Percentiles rank a stretch among this genome's conserved stretches.
Evolutionary conservation across 2,797 vertebrate genomes (phyloP).

Genomic region (Galaxias olidus): DNA sequence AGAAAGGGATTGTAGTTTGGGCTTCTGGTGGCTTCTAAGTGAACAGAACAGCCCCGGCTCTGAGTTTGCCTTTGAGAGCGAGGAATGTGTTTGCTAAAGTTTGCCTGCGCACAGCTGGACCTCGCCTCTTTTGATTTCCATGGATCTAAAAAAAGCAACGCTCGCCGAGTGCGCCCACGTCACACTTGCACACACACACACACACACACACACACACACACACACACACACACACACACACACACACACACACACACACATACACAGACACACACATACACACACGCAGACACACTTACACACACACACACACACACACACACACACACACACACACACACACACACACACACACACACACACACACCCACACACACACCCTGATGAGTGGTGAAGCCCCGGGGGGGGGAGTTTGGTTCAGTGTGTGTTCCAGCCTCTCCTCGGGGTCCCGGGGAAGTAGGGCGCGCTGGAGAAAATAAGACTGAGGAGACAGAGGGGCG

Average conservation of each 20-base stretch:
- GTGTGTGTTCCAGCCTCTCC: slow-evolving; percentile 21
- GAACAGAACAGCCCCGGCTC: no score
- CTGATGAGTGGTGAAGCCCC: background rate
- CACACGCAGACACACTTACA: background rate
- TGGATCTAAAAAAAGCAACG: background rate
- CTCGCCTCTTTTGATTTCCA: background rate
- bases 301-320: slow-evolving; percentile 4
- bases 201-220: background rate
- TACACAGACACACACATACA: background rate
- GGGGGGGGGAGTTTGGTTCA: background rate
- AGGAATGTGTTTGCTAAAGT: background rate
- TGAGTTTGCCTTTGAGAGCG: no score
- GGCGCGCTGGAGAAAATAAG: slow-evolving; percentile 64
- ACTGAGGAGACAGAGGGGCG: slow-evolving; percentile 61
- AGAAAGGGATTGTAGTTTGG: background rate
- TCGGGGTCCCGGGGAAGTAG: slow-evolving; percentile 69
- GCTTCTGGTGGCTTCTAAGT: background rate
- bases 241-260: background rate
- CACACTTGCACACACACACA: background rate
- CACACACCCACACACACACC: background rate
- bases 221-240: slow-evolving; percentile 2
- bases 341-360: background rate
- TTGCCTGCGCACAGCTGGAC: background rate
- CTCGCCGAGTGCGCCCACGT: background rate
- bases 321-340: slow-evolving; percentile 3